These are phyloP conservation scores for Oncorhynchus mykiss DNA, from an alignment of 2,113 vertebrate genomes.

Conservation along the genomic window DNA sequence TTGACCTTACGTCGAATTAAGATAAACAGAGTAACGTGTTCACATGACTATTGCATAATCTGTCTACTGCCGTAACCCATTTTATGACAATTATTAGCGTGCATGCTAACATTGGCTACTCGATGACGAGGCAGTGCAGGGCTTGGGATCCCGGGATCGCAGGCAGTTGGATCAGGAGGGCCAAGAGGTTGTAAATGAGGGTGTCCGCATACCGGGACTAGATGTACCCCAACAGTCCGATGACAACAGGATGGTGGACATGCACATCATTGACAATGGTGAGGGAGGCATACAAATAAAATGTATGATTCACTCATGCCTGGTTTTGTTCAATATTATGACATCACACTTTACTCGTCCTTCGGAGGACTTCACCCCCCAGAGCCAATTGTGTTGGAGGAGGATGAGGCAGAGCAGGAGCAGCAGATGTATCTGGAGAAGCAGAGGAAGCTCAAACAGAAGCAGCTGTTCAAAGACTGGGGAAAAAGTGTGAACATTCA, in stretches of 20 bases:
- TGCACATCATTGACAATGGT: constrained; percentile 88
- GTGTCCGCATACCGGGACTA: accelerated
- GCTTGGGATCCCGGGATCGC: constrained; percentile 73
- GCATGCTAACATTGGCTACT: no score
- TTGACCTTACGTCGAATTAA: no score
- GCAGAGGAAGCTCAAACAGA: constrained; percentile 81
- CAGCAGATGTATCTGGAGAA: constrained; percentile 90
- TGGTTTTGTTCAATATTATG: not conserved
- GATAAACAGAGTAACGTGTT: no score
- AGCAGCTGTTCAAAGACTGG: constrained; percentile 80
- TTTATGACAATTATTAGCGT: no score
- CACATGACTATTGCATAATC: no score
- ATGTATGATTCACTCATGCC: not conserved
- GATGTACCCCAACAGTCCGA: constrained; percentile 66
- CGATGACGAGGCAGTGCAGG: constrained; percentile 19
- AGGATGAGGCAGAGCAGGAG: constrained; percentile 87
- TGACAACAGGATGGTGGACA: constrained; percentile 81
- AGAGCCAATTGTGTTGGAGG: constrained; percentile 74
- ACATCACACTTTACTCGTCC: not conserved
- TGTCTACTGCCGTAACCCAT: no score
- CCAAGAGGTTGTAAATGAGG: constrained; percentile 19
- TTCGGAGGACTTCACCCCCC: constrained; percentile 60
- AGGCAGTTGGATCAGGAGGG: constrained; percentile 33
- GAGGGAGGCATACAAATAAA: constrained; percentile 7
- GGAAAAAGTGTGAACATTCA: constrained; percentile 67